phyloP scores from a whole-genome alignment of 2,797 vertebrate species.

The Lagorchestes hirsutus region DNA sequence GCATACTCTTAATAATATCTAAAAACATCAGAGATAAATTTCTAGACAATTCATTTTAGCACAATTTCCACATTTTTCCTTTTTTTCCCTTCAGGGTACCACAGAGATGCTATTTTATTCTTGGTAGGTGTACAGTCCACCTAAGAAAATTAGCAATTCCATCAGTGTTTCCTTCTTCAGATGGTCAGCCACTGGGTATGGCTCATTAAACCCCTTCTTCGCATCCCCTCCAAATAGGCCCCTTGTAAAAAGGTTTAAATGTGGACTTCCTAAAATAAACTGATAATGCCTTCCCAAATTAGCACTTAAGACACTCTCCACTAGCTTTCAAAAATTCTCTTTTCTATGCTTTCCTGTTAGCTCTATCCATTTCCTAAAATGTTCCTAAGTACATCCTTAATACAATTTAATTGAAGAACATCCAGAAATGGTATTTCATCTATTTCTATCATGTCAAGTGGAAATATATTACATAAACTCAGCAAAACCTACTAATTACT shows the following conservation, averaged over 20 bases:
- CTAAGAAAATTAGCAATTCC: not conserved
- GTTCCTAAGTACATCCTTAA: constrained; percentile 68
- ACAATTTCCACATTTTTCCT: not conserved
- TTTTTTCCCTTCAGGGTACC: constrained; percentile 18
- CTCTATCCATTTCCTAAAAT: constrained; percentile 67
- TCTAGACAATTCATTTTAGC: constrained; percentile 11
- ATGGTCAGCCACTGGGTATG: not conserved
- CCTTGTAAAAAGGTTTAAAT: constrained; percentile 56
- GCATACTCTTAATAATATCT: not conserved
- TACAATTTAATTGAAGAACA: constrained; percentile 57
- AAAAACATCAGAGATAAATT: constrained; percentile 2
- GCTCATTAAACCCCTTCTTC: not conserved
- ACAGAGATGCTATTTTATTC: constrained; percentile 16
- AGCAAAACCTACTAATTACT: constrained; percentile 17
- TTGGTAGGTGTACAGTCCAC: not conserved
- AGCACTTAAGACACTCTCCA: constrained; percentile 62
- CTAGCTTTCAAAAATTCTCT: constrained; percentile 67
- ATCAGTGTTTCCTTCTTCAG: constrained; percentile 35
- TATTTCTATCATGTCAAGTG: constrained; percentile 46
- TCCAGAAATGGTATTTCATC: constrained; percentile 63
- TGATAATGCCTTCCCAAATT: constrained; percentile 80
- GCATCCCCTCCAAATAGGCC: constrained; percentile 38
- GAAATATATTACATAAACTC: constrained; percentile 32
- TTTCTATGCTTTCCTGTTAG: constrained; percentile 70
- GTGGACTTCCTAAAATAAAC: constrained; percentile 76